These are phyloP conservation scores for Etheostoma nigrum DNA, from an alignment of 2,797 vertebrate species.

Conservation along the genomic window DNA sequence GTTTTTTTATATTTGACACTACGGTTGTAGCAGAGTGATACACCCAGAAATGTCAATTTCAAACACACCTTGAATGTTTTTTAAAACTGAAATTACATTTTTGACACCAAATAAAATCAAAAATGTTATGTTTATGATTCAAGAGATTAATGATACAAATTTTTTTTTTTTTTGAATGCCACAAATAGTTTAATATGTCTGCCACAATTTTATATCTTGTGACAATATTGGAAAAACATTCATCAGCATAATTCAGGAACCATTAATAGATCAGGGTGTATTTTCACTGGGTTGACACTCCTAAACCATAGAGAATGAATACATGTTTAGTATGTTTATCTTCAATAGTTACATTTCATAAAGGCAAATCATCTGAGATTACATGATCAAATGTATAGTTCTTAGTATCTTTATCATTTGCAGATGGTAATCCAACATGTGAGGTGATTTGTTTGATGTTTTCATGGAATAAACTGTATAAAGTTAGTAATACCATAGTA, in stretches of 20 bases:
- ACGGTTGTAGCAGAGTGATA: too few relatives aligned
- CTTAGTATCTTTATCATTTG: neutral
- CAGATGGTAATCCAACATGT: neutral
- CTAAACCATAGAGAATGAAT: neutral
- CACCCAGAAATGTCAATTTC: too few relatives aligned
- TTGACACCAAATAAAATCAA: too few relatives aligned
- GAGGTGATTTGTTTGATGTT: neutral
- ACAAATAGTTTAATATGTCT: too few relatives aligned
- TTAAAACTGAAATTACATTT: too few relatives aligned
- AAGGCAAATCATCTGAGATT: neutral
- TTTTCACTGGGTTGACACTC: too few relatives aligned
- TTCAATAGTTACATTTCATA: neutral
- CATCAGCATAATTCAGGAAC: neutral
- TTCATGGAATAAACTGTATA: neutral
- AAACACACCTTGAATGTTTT: too few relatives aligned
- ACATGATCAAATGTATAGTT: neutral
- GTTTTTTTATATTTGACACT: neutral
- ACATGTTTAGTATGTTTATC: neutral
- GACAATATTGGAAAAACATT: neutral
- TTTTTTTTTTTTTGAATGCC: too few relatives aligned
- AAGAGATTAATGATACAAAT: too few relatives aligned
- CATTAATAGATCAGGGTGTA: neutral
- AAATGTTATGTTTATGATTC: too few relatives aligned
- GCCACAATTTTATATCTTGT: too few relatives aligned
- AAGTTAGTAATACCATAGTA: neutral